Conservation (phyloP, 2,113 vertebrate species). For the Nothobranchius furzeri region DNA sequence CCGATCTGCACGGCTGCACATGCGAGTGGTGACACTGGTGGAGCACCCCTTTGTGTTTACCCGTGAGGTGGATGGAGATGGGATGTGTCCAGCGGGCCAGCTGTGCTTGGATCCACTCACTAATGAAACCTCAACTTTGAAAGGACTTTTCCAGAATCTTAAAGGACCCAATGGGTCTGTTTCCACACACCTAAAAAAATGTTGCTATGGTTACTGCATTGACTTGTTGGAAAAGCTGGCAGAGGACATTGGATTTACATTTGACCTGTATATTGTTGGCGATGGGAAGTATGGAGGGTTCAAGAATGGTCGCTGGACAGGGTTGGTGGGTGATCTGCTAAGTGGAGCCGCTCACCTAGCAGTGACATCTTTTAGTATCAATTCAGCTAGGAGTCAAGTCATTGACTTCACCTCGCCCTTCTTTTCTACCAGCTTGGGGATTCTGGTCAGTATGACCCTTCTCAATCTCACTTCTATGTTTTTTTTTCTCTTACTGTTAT, state of each 20-base stretch:
- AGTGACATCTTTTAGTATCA: conserved; percentile 95
- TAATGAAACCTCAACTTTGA: conserved; percentile 59
- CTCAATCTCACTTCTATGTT: not conserved
- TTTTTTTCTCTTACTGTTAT: not conserved
- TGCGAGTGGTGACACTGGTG: conserved; percentile 90
- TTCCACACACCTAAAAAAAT: conserved; percentile 78
- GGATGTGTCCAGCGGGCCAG: conserved; percentile 91
- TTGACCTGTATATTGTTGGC: conserved; percentile 93
- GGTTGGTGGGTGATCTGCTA: conserved; percentile 91
- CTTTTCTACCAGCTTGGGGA: conserved; percentile 97
- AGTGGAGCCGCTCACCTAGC: conserved; percentile 91
- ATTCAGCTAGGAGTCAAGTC: conserved; percentile 90
- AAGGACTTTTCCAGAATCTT: conserved; percentile 75
- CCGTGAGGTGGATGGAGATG: conserved; percentile 91
- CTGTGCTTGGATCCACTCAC: conserved; percentile 88
- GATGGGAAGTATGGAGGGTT: conserved; percentile 92
- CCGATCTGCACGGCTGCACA: conserved; percentile 52
- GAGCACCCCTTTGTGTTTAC: conserved; percentile 95
- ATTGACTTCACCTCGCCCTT: conserved; percentile 98
- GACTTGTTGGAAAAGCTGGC: conserved; percentile 92
- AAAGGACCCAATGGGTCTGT: conserved; percentile 59
- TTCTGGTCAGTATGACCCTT: conserved; percentile 75
- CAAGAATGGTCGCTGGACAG: conserved; percentile 88
- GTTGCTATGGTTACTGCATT: conserved; percentile 95
- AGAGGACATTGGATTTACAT: conserved; percentile 89